Percentiles rank a stretch among this genome's conserved stretches.
phyloP scores from a whole-genome alignment of 2,888 invertebrate genomes.

The Tetranychus truncatus region DNA sequence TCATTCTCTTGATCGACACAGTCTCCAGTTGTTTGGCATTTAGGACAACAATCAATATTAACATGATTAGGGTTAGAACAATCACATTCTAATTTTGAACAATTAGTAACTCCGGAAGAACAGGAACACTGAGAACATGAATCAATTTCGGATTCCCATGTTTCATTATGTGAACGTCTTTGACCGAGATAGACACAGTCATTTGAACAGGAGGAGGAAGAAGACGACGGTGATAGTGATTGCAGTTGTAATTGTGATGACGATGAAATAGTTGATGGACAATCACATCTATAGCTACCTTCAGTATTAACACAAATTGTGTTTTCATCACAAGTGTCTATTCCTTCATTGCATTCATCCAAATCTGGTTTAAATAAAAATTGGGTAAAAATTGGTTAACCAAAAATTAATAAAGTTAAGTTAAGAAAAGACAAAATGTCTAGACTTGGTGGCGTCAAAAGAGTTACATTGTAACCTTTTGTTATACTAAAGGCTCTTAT shows the following conservation, averaged over 20 bases:
- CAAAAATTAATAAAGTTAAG: no score
- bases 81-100: slow-evolving; percentile 49
- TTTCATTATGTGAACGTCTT: not conserved
- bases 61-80: slow-evolving; percentile 34
- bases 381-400: no score
- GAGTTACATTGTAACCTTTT: no score
- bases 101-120: slow-evolving; percentile 38
- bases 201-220: not conserved
- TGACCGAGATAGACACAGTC: not conserved
- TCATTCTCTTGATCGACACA: slow-evolving; percentile 62
- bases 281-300: slow-evolving; percentile 59
- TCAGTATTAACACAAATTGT: slow-evolving; percentile 59
- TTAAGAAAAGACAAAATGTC: no score
- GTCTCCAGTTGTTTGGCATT: slow-evolving; percentile 50
- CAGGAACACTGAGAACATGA: slow-evolving; percentile 31
- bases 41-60: slow-evolving; percentile 51
- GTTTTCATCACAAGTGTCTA: slow-evolving; percentile 57
- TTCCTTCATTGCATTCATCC: slow-evolving; percentile 57
- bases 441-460: no score
- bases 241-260: not conserved
- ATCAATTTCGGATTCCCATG: slow-evolving; percentile 21
- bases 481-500: not conserved
- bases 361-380: slow-evolving; percentile 43
- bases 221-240: not conserved
- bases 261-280: slow-evolving; percentile 31